A percentile compares a stretch with the other conserved stretches of the same genome.
phyloP scores from a whole-genome alignment of 2,888 invertebrate genomes.

The Aporophyla lueneburgensis region DNA sequence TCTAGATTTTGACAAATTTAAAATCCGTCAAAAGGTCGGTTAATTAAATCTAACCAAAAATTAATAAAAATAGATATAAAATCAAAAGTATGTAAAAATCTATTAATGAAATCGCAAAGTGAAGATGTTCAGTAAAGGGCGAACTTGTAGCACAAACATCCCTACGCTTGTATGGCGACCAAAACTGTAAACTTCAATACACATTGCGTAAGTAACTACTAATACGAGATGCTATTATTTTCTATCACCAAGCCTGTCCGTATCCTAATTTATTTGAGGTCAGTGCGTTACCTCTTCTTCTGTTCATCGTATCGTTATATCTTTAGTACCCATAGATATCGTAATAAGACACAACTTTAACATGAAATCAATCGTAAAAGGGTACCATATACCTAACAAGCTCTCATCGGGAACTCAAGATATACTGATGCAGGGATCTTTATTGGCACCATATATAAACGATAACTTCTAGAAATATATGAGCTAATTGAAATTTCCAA shows the following conservation, averaged over 20 bases:
- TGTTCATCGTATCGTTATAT: not conserved
- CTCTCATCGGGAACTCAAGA: not conserved
- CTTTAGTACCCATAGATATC: not conserved
- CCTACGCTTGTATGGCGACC: conserved; percentile 81
- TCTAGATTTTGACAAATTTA: conserved; percentile 58
- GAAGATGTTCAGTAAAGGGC: conserved; percentile 76
- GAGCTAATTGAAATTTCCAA: conserved; percentile 3
- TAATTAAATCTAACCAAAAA: conserved; percentile 52
- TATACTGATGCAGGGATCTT: not conserved
- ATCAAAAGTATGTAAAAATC: conserved; percentile 56
- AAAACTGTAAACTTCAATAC: conserved; percentile 83
- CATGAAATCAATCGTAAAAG: not conserved
- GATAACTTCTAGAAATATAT: conserved; percentile 22
- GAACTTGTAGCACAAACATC: conserved; percentile 59
- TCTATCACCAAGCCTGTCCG: not conserved
- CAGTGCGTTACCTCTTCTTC: not conserved
- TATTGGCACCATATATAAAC: not conserved
- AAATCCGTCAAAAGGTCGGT: conserved; percentile 35
- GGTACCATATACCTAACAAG: not conserved
- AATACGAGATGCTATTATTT: not conserved
- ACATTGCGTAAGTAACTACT: conserved; percentile 77
- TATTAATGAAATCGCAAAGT: conserved; percentile 69
- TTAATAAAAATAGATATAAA: conserved; percentile 54
- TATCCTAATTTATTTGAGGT: not conserved
- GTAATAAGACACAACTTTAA: not conserved